phyloP scores from a whole-genome alignment of 2,797 vertebrate genomes.

The Melanotaenia boesemani region DNA sequence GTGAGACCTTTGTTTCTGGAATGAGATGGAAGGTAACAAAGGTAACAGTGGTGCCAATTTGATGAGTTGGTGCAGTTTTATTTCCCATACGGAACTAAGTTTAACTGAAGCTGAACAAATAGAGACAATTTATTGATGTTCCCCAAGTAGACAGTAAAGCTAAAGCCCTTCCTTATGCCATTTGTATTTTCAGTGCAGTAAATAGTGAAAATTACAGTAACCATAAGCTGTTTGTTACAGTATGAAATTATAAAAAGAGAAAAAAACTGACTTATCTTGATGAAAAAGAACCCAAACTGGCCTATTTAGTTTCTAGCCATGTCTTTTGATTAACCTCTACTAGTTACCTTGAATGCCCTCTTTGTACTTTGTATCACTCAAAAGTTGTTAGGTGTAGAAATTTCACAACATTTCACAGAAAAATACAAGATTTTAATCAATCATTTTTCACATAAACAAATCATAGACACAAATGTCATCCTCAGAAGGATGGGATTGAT shows the following conservation, averaged over 20 bases:
- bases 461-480: too few relatives aligned
- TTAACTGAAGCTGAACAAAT: background rate
- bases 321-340: background rate
- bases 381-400: too few relatives aligned
- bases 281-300: background rate
- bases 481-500: too few relatives aligned
- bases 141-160: rapidly evolving
- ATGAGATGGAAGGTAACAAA: background rate
- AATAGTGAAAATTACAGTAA: background rate
- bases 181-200: background rate
- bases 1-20: background rate
- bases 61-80: background rate
- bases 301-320: background rate
- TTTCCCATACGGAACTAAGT: conserved; percentile 19
- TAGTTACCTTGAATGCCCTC: background rate
- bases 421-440: background rate
- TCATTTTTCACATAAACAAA: background rate
- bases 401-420: background rate
- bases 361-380: too few relatives aligned
- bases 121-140: background rate
- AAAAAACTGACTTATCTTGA: background rate
- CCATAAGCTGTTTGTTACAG: background rate
- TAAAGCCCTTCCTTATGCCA: background rate
- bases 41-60: background rate
- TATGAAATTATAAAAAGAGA: background rate